phyloP scores from a whole-genome alignment of 92 coral and sea anemone species.

The Paragorgia papillata region DNA sequence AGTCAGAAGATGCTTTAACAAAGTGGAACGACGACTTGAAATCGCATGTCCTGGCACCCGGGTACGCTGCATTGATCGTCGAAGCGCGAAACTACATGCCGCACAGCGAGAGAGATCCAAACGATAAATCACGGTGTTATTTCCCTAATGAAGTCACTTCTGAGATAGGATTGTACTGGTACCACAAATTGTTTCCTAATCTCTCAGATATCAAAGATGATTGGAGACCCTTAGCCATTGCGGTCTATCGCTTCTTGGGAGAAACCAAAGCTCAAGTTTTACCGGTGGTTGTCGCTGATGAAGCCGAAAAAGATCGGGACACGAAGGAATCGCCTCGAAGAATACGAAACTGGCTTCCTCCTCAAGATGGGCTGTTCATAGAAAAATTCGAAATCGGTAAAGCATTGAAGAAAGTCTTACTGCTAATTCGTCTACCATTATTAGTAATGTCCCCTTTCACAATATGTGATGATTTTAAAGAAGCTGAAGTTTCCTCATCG shows the following conservation, averaged over 20 bases:
- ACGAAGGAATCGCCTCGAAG: not conserved
- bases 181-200: slow-evolving; percentile 38
- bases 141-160: slow-evolving; percentile 20
- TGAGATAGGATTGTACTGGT: slow-evolving; percentile 29
- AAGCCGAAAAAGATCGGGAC: slow-evolving; percentile 1
- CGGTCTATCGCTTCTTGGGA: slow-evolving; percentile 19
- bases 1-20: slow-evolving; percentile 12
- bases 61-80: slow-evolving; percentile 26
- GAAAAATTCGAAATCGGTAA: not conserved
- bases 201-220: not conserved
- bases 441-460: not conserved
- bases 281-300: slow-evolving; percentile 32
- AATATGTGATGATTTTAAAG: slow-evolving; percentile 12
- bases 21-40: slow-evolving; percentile 40
- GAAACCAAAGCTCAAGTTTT: slow-evolving; percentile 12
- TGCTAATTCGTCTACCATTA: slow-evolving; percentile 32
- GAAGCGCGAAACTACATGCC: slow-evolving; percentile 44
- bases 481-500: not conserved
- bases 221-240: slow-evolving; percentile 16
- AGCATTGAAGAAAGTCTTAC: slow-evolving; percentile 7
- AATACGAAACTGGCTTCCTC: slow-evolving; percentile 35
- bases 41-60: slow-evolving; percentile 39
- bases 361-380: slow-evolving; percentile 28
- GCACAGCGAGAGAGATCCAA: not conserved
- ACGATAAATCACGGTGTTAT: slow-evolving; percentile 14